phyloP scores from a whole-genome alignment of 2,888 invertebrate species.

The Neoascia interrupta region DNA sequence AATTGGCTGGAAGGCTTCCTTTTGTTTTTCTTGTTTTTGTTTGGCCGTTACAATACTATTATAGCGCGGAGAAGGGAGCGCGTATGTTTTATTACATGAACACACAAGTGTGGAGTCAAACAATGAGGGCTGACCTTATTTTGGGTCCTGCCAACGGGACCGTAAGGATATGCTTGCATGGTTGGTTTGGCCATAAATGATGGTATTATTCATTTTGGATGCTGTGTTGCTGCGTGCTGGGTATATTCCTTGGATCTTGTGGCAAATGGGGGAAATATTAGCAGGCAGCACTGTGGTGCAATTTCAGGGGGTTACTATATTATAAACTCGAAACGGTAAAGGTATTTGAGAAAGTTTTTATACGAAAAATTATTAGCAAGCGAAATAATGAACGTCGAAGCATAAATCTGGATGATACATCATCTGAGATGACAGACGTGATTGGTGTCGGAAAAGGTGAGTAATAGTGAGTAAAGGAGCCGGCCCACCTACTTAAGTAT shows the following conservation, averaged over 20 bases:
- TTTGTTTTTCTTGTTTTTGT: slow-evolving; percentile 39
- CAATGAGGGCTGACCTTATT: slow-evolving; percentile 64
- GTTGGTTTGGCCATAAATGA: slow-evolving; percentile 59
- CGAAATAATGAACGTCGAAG: too few relatives aligned
- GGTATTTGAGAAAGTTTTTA: slow-evolving; percentile 3
- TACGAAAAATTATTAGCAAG: too few relatives aligned
- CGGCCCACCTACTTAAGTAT: too few relatives aligned
- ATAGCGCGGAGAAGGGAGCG: slow-evolving; percentile 18
- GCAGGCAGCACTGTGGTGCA: slow-evolving; percentile 23
- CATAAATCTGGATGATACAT: too few relatives aligned
- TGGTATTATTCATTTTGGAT: slow-evolving; percentile 63
- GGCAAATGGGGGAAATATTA: slow-evolving; percentile 30
- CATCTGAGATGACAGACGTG: too few relatives aligned
- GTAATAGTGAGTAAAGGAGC: too few relatives aligned
- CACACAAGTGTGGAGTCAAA: slow-evolving; percentile 44
- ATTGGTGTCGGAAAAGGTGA: too few relatives aligned
- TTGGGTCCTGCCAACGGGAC: slow-evolving; percentile 46
- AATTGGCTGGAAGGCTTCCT: slow-evolving; percentile 64
- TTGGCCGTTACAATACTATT: slow-evolving; percentile 5
- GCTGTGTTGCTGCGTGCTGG: slow-evolving; percentile 38
- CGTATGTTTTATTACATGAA: slow-evolving; percentile 50
- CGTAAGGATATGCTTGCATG: slow-evolving; percentile 42
- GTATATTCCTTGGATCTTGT: neutral
- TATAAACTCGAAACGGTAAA: slow-evolving; percentile 35
- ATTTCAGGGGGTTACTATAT: slow-evolving; percentile 25